Conservation (phyloP, 2,113 vertebrate species). For the Salvelinus namaycush region DNA sequence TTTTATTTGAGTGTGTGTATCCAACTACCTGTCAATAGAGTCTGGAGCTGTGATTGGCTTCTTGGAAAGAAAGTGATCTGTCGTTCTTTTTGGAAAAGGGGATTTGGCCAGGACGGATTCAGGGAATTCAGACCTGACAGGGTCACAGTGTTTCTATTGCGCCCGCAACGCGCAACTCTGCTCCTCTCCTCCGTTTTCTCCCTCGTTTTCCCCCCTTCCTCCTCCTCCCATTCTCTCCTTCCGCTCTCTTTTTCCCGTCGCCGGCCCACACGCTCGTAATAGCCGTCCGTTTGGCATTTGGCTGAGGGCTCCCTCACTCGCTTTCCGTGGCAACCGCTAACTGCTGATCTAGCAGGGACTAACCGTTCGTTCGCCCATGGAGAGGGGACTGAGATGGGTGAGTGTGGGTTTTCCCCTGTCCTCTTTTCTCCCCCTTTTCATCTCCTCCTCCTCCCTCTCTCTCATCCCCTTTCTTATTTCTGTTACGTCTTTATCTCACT, state of each 20-base stretch:
- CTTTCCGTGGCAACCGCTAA: slow-evolving; percentile 16
- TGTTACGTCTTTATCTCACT: slow-evolving; percentile 2
- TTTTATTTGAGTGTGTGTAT: background rate
- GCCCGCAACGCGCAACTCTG: background rate
- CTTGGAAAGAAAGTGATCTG: too few relatives aligned
- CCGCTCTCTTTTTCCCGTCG: slow-evolving; percentile 12
- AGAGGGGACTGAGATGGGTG: slow-evolving; percentile 29
- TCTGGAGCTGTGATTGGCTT: too few relatives aligned
- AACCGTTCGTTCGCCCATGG: slow-evolving; percentile 3
- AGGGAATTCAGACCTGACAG: too few relatives aligned
- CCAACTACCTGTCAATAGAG: background rate
- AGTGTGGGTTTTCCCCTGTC: slow-evolving; percentile 18
- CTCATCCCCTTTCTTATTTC: background rate
- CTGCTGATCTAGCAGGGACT: background rate
- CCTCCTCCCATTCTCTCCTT: background rate
- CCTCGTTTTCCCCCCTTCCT: background rate
- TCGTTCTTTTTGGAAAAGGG: too few relatives aligned
- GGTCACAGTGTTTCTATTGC: too few relatives aligned
- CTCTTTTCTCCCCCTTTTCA: background rate
- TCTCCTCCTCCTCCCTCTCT: background rate
- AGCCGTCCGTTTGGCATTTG: slow-evolving; percentile 26
- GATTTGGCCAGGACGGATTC: too few relatives aligned
- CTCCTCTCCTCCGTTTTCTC: background rate
- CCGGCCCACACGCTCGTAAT: slow-evolving; percentile 20
- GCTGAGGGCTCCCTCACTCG: slow-evolving; percentile 20